These are phyloP conservation scores for Chironomus riparius DNA, from an alignment of 2,888 invertebrate species.

Conservation along the genomic window DNA sequence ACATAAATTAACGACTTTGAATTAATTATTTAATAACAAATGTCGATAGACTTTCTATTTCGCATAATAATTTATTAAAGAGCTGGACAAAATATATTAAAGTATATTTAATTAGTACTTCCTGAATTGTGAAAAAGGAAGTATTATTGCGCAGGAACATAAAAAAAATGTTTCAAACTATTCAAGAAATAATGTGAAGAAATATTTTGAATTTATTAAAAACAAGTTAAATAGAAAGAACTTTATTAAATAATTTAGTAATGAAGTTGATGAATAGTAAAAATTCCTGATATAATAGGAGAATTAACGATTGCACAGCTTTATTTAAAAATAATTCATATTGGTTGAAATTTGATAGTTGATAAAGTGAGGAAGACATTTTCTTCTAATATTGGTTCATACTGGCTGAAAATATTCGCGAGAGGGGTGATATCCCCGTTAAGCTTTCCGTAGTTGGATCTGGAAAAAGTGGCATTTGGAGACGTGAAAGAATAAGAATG, in stretches of 20 bases:
- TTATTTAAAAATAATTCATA: too few relatives aligned
- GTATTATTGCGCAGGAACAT: constrained; percentile 3
- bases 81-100: too few relatives aligned
- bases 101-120: too few relatives aligned
- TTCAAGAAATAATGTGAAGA: too few relatives aligned
- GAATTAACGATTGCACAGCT: too few relatives aligned
- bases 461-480: constrained; percentile 34
- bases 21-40: too few relatives aligned
- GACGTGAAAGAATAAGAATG: constrained; percentile 57
- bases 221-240: not conserved
- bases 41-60: too few relatives aligned
- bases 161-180: not conserved
- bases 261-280: not conserved
- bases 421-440: constrained; percentile 16
- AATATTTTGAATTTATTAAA: not conserved
- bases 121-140: not conserved
- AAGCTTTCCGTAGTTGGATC: constrained; percentile 23
- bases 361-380: not conserved
- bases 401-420: constrained; percentile 14
- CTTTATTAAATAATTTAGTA: not conserved
- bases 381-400: not conserved
- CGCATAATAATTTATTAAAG: too few relatives aligned
- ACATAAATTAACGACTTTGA: too few relatives aligned
- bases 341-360: not conserved
- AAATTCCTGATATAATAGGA: too few relatives aligned